phyloP scores from a whole-genome alignment of 2,113 vertebrate species.

The Eretmochelys imbricata region DNA sequence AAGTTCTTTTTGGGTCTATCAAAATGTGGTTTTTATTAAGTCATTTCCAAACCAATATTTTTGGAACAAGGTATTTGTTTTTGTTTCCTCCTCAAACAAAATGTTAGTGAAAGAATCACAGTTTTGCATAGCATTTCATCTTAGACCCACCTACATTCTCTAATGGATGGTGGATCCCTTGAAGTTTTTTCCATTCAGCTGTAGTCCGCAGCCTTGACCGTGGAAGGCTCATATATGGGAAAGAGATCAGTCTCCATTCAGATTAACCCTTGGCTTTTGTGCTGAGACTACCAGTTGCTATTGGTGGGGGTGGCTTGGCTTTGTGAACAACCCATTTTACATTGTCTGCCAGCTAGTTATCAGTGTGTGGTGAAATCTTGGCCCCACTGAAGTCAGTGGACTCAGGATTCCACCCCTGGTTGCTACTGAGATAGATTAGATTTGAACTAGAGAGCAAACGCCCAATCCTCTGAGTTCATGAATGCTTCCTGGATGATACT shows the following conservation, averaged over 20 bases:
- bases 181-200: background rate
- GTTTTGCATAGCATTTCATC: background rate
- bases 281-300: background rate
- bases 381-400: accelerated
- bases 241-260: background rate
- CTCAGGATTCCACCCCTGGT: background rate
- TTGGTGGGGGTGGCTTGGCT: background rate
- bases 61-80: background rate
- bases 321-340: background rate
- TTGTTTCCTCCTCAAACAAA: background rate
- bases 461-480: background rate
- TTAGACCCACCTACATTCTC: background rate
- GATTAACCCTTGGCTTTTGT: background rate
- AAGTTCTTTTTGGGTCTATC: background rate
- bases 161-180: background rate
- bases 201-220: slow-evolving; percentile 21
- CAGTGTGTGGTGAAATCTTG: background rate
- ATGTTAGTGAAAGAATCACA: background rate
- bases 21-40: background rate
- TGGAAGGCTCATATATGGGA: slow-evolving; percentile 2
- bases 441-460: slow-evolving; percentile 15
- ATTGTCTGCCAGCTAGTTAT: background rate
- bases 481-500: accelerated
- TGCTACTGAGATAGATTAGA: background rate
- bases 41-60: background rate